Percentiles rank a stretch among this genome's conserved stretches.
Conservation (phyloP, 2,888 invertebrate species). For the Spatulosminthurus flaviceps region DNA sequence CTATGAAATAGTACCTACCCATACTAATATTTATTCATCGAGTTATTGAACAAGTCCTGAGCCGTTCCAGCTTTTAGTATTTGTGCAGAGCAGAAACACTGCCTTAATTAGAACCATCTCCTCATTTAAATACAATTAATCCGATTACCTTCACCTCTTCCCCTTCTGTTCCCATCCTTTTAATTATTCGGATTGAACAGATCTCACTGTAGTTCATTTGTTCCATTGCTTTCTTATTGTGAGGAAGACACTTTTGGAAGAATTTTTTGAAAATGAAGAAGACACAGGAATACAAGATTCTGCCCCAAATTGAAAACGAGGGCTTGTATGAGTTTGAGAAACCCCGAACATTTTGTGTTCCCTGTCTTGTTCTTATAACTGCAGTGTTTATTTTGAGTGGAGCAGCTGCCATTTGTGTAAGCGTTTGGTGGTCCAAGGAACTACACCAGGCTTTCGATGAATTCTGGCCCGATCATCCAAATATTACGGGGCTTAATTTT, state of each 20-base stretch:
- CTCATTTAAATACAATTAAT: background rate
- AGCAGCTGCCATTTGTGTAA: conserved; percentile 45
- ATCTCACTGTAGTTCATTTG: no score
- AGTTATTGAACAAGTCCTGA: no score
- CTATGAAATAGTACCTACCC: no score
- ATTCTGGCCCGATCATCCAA: conserved; percentile 23
- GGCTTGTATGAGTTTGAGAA: background rate
- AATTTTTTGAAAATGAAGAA: conserved; percentile 9
- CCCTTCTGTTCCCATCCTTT: background rate
- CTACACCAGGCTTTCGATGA: conserved; percentile 38
- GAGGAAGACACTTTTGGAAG: no score
- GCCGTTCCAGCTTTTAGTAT: no score
- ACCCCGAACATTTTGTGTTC: conserved; percentile 16
- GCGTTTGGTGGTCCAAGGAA: conserved; percentile 51
- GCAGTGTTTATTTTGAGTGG: conserved; percentile 51
- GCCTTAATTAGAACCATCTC: background rate
- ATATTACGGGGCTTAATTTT: background rate
- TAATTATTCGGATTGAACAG: background rate
- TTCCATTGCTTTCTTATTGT: no score
- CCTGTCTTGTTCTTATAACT: conserved; percentile 36
- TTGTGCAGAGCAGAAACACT: no score
- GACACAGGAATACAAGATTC: conserved; percentile 34
- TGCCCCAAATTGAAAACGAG: conserved; percentile 21
- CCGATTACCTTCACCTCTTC: background rate
- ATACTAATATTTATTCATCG: no score